Percentiles rank a stretch among this genome's conserved stretches.
These are phyloP conservation scores for Theristicus caerulescens DNA, from an alignment of 2,113 vertebrate genomes.

Conservation along the genomic window DNA sequence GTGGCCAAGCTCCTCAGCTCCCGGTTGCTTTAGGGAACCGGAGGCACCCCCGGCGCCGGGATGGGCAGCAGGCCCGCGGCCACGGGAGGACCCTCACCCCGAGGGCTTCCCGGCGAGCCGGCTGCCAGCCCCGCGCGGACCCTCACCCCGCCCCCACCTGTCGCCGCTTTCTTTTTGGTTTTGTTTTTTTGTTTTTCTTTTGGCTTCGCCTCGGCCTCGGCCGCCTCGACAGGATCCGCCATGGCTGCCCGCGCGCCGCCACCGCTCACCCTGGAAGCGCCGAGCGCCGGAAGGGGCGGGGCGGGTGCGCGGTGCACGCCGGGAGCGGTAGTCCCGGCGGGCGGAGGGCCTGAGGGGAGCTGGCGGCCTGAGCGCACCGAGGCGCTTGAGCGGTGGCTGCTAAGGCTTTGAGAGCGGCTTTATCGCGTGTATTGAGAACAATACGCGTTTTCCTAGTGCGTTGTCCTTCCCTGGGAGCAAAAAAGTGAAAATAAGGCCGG, in stretches of 20 bases:
- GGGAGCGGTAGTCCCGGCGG: neutral
- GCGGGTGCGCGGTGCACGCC: neutral
- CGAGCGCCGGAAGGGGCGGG: neutral
- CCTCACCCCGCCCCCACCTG: neutral
- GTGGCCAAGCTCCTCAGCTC: neutral
- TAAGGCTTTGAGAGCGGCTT: accelerated
- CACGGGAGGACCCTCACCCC: neutral
- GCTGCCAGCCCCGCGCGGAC: neutral
- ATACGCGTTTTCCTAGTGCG: accelerated
- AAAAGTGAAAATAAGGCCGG: neutral
- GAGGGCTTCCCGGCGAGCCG: neutral
- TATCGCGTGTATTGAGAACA: accelerated
- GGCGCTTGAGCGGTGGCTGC: neutral
- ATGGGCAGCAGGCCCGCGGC: neutral
- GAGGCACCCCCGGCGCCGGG: accelerated
- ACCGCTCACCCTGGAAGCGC: neutral
- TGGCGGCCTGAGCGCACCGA: accelerated
- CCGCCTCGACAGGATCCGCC: neutral
- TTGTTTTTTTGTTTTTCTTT: neutral
- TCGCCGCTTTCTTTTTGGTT: neutral
- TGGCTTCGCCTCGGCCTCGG: neutral
- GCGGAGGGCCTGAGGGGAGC: no score
- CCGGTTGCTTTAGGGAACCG: neutral
- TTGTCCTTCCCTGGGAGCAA: neutral
- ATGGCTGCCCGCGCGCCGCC: neutral